phyloP scores from a whole-genome alignment of 2,888 invertebrate genomes.

The Phrixothrix hirtus region DNA sequence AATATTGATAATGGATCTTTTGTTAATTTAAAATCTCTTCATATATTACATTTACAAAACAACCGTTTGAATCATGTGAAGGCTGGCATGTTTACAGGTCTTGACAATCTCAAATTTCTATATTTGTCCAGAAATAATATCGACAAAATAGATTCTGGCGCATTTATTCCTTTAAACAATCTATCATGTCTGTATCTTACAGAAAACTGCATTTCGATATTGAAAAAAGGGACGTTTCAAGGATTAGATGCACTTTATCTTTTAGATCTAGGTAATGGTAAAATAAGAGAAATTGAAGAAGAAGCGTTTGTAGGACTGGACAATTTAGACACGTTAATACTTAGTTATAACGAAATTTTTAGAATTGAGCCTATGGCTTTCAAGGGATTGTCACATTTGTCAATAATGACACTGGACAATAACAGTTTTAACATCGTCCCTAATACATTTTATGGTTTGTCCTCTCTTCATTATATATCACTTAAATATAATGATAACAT shows the following conservation, averaged over 20 bases:
- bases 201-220: constrained; percentile 4
- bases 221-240: constrained; percentile 2
- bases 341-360: neutral
- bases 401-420: neutral
- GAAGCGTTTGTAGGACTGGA: neutral
- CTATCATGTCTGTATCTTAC: constrained; percentile 7
- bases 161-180: neutral
- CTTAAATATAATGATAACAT: neutral
- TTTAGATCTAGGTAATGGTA: no score
- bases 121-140: constrained; percentile 2
- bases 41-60: neutral
- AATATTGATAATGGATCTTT: constrained; percentile 47
- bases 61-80: neutral
- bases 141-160: neutral
- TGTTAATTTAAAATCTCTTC: neutral
- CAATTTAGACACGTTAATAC: neutral
- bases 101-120: constrained; percentile 3
- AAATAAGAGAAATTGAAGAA: neutral
- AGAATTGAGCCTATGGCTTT: neutral
- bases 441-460: neutral
- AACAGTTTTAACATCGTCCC: neutral
- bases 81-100: neutral
- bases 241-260: neutral
- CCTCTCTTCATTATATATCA: neutral
- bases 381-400: neutral